Evolutionary conservation across 1,140 invertebrate species (phyloP).

Genomic region (Drosophila ogumai): DNA sequence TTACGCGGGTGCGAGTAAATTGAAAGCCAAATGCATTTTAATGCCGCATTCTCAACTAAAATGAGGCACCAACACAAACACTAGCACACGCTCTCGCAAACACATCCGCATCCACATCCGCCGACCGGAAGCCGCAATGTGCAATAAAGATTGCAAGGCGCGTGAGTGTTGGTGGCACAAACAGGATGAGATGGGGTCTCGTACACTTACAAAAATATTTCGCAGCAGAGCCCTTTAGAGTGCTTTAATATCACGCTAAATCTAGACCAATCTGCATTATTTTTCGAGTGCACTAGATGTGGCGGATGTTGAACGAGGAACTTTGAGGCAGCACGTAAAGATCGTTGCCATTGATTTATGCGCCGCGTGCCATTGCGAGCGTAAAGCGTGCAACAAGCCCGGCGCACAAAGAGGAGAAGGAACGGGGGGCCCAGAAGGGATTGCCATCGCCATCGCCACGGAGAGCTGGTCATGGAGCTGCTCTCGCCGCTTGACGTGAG

Average conservation of each 20-base stretch:
- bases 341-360: slow-evolving; percentile 83
- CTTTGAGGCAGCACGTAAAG: slow-evolving; percentile 72
- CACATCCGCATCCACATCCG: slow-evolving; percentile 39
- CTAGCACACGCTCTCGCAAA: slow-evolving; percentile 20
- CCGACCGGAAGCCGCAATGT: slow-evolving; percentile 68
- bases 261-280: background rate
- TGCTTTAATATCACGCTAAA: too few species aligned
- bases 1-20: slow-evolving; percentile 67
- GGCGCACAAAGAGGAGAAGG: slow-evolving; percentile 24
- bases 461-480: slow-evolving; percentile 19
- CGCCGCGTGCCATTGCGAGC: slow-evolving; percentile 68
- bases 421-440: slow-evolving; percentile 13
- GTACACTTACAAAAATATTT: slow-evolving; percentile 12
- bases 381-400: slow-evolving; percentile 78
- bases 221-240: too few species aligned
- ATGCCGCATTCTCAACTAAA: slow-evolving; percentile 76
- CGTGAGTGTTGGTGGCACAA: slow-evolving; percentile 41
- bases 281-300: slow-evolving; percentile 16
- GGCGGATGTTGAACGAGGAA: slow-evolving; percentile 36
- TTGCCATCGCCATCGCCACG: slow-evolving; percentile 2
- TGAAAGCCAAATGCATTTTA: slow-evolving; percentile 83
- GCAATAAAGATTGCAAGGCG: slow-evolving; percentile 74
- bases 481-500: slow-evolving; percentile 37
- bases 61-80: slow-evolving; percentile 44
- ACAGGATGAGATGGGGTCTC: slow-evolving; percentile 2